Base-by-base conservation (phyloP, 2,113 vertebrate genomes). In the Tyto alba region DNA sequence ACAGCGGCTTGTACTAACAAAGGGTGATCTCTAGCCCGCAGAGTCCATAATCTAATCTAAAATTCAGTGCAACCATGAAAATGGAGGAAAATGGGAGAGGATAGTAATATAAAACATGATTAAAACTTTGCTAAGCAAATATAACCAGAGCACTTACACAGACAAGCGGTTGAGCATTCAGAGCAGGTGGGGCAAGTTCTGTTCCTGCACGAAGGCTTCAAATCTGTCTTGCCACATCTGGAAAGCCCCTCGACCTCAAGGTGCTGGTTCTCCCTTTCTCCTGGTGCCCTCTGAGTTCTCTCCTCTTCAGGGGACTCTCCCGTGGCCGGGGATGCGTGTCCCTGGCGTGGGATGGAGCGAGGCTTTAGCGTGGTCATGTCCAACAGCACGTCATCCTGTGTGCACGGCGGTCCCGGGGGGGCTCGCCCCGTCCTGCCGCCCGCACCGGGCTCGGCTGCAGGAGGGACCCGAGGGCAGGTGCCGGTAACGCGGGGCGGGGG, bases 391-490 rank as follows among this genome's bases (percentile, higher is more conserved):
- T 79, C 86, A 80, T 76, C 91, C 62, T 86, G 67, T 27, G 91
- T 3, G 0, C 29, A 0, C 21, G 0, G 82, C 47, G 4, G 22
- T 26, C 71, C 15, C n/a, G 47, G 85, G 47, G 3, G 21, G 74
- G 47, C 17, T 15, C 4, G 76, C 67, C 0, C 36, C 0, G 73
- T 56, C 73, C 81, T 29, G 73, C 55, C 85, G 10, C 16, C 63
- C 3, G 3, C 17, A 3, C 34, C 38, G 6, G 59, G 16, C 55
- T n/a, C 16, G 53, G 22, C 6, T 5, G 8, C 43, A 1, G 0
- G 41, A 36, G n/a, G 2, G 22, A 6, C 5, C 4, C 3, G 5
- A 14, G 3, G 76, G 63, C 21, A 45, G 63, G 7, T 11, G 89
- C 30, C 4, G 59, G 53, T 4, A n/a, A 29, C 0, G 16, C 3